Base-by-base conservation (phyloP, 1,140 invertebrate genomes). In the Anthonomus grandis region DNA sequence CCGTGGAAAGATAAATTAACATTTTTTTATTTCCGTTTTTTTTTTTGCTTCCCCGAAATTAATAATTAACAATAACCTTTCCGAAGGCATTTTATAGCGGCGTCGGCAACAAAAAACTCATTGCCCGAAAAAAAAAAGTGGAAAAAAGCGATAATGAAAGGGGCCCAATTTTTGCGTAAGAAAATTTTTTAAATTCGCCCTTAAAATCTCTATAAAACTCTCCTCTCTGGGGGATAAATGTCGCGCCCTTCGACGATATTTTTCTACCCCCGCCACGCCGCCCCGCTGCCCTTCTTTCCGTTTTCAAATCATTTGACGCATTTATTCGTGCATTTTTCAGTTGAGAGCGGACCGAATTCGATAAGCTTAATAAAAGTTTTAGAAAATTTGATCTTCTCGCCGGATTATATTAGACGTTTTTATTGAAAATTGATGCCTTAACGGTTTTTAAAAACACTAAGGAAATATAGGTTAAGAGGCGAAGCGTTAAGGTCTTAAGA, bases 201-300 rank as follows among this genome's bases (percentile, higher is more conserved):
- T 38, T 50, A 50, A 50, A 50, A 50, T 38, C 39, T 50, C 48
- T 50, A 50, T 50, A 50, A 50, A 50, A 38, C 48, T 50, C 48
- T 50, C 48, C 8, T n/a, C n/a, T n/a, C n/a, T n/a, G n/a, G 19
- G 48, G 48, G 48, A 50, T 50, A 38, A 50, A 38, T 50, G 48
- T 39, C 48, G 36, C 17, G 31, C 25, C 17, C 22, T 17, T n/a
- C n/a, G n/a, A n/a, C n/a, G n/a, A n/a, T n/a, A n/a, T n/a, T n/a
- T n/a, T n/a, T n/a, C n/a, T n/a, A n/a, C n/a, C n/a, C n/a, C n/a
- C n/a, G n/a, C n/a, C n/a, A n/a, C n/a, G n/a, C n/a, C n/a, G n/a
- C n/a, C n/a, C n/a, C n/a, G n/a, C n/a, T 23, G 10, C 18, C 22
- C 12, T 41, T 18, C 22, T 4, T 19, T 19, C 39, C 39, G 23